Conservation (phyloP, 2,797 vertebrate species). For the Harpagifer antarcticus region DNA sequence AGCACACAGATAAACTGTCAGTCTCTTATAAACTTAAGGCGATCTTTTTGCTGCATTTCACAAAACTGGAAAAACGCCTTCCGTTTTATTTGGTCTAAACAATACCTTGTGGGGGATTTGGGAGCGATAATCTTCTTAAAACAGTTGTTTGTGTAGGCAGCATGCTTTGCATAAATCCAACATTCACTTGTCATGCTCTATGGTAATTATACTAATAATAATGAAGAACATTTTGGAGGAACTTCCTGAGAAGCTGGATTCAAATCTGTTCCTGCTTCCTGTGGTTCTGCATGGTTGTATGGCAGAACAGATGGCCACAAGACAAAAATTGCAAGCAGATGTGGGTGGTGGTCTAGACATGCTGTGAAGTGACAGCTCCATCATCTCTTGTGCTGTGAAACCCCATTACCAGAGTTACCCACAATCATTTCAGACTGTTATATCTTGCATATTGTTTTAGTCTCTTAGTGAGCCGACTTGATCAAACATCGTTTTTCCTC, state of each 20-base stretch:
- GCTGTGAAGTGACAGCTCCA: conserved; percentile 52
- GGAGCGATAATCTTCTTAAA: conserved; percentile 50
- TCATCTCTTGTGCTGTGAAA: conserved; percentile 45
- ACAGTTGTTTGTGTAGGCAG: conserved; percentile 55
- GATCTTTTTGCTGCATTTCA: conserved; percentile 24
- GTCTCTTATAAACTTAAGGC: conserved; percentile 2
- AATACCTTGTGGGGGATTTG: conserved; percentile 38
- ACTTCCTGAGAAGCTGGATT: conserved; percentile 43
- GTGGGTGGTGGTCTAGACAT: conserved; percentile 56
- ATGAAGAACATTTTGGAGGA: conserved; percentile 37
- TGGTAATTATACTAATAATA: conserved; percentile 50
- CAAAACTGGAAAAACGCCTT: conserved; percentile 15
- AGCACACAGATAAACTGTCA: conserved; percentile 24
- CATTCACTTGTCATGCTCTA: conserved; percentile 42
- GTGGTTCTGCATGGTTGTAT: conserved; percentile 29
- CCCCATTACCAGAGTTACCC: conserved; percentile 39
- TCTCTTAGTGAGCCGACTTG: neutral
- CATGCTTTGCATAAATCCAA: conserved; percentile 51
- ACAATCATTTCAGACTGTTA: conserved; percentile 35
- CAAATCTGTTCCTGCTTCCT: conserved; percentile 43
- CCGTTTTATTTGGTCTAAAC: conserved; percentile 40
- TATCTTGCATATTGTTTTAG: conserved; percentile 4
- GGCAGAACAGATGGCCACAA: conserved; percentile 55
- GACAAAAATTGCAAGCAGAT: conserved; percentile 56
- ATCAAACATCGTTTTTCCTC: neutral